Conservation (phyloP, 2,113 vertebrate genomes). For the Tursiops truncatus region DNA sequence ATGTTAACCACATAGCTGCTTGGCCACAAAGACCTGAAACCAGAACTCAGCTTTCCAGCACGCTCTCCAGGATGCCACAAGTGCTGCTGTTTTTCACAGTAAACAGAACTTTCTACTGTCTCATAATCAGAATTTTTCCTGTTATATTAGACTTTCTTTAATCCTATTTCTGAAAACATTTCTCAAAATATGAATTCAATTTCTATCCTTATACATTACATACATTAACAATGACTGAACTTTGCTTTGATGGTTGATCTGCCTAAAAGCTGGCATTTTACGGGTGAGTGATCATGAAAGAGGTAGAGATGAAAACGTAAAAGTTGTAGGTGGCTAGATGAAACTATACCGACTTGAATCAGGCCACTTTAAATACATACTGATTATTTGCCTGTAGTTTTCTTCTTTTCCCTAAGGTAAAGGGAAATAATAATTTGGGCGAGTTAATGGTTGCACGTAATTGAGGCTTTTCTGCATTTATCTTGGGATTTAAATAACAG, state of each 20-base stretch:
- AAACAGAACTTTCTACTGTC: not conserved
- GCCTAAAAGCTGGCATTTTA: not conserved
- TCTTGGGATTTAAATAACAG: slow-evolving; percentile 19
- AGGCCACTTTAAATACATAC: not conserved
- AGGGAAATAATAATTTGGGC: not conserved
- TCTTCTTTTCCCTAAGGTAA: slow-evolving; percentile 5
- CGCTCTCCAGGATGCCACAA: not conserved
- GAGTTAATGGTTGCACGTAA: not conserved
- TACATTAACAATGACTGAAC: not conserved
- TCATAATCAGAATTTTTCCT: not conserved
- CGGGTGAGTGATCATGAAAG: not conserved
- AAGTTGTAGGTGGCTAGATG: not conserved
- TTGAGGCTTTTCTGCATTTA: not conserved
- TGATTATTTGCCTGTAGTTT: not conserved
- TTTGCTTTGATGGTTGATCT: not conserved
- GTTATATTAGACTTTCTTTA: not conserved
- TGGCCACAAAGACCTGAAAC: not conserved
- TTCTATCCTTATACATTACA: not conserved
- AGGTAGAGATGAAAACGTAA: not conserved
- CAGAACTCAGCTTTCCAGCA: not conserved
- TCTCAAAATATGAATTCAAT: not conserved
- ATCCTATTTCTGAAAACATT: not conserved
- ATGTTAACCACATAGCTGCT: not conserved
- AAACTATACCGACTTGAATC: not conserved
- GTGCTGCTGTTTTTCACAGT: not conserved